A percentile compares a stretch with the other conserved stretches of the same genome.
Conservation (phyloP, 2,888 invertebrate genomes). For the Platycnemis pennipes region DNA sequence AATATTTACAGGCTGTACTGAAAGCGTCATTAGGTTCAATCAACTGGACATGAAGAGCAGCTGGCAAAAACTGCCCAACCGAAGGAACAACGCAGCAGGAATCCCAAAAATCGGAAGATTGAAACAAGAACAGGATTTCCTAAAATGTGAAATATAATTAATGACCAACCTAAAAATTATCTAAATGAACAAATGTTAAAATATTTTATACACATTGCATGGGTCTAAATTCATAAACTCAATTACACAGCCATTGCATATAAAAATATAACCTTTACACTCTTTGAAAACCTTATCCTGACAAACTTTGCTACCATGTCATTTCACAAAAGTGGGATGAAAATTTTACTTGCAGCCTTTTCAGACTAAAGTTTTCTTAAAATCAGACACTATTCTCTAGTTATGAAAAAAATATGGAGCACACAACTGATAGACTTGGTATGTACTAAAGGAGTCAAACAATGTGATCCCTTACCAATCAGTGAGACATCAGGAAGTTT, state of each 20-base stretch:
- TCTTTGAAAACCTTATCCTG: neutral
- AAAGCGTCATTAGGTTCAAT: too few relatives aligned
- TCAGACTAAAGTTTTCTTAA: neutral
- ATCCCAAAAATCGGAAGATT: too few relatives aligned
- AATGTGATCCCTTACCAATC: neutral
- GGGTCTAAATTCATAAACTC: neutral
- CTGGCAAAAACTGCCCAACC: too few relatives aligned
- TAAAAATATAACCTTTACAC: neutral
- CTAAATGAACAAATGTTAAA: neutral
- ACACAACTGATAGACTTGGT: neutral
- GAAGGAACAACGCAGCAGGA: too few relatives aligned
- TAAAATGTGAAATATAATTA: too few relatives aligned
- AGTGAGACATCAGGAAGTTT: neutral
- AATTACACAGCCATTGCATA: neutral
- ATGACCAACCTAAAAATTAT: neutral
- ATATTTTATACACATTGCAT: neutral
- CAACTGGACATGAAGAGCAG: too few relatives aligned
- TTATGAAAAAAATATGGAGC: neutral
- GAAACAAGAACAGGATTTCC: too few relatives aligned
- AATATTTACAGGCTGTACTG: too few relatives aligned
- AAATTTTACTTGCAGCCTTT: neutral
- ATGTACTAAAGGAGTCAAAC: neutral
- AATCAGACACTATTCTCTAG: neutral
- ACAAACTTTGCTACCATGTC: neutral
- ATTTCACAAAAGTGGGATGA: neutral